phyloP scores from a whole-genome alignment of 2,888 invertebrate genomes.

The Cyrtodaria siliqua region DNA sequence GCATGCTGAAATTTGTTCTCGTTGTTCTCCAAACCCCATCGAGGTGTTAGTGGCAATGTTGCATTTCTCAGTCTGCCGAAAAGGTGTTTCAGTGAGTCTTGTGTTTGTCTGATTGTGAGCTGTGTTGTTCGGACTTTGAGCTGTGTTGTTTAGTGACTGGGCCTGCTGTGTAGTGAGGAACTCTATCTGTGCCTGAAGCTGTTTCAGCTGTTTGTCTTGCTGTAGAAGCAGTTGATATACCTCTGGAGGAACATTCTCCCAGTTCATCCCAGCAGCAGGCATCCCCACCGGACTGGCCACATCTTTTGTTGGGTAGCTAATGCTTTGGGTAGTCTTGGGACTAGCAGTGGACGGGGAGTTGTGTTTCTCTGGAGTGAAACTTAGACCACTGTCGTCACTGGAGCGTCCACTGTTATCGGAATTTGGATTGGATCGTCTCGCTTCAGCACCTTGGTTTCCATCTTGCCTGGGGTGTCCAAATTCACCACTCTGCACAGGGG shows the following conservation, averaged over 20 bases:
- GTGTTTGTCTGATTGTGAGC: too few species aligned
- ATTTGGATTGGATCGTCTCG: constrained; percentile 50
- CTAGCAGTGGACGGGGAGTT: constrained; percentile 43
- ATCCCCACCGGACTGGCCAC: constrained; percentile 10
- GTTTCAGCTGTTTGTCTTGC: constrained; percentile 82
- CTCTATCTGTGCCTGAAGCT: constrained; percentile 82
- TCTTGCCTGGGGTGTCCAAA: neutral
- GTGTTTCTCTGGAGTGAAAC: constrained; percentile 77
- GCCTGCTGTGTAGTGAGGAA: constrained; percentile 74
- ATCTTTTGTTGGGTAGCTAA: constrained; percentile 6
- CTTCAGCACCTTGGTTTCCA: constrained; percentile 15
- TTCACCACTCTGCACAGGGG: constrained; percentile 42
- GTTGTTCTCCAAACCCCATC: constrained; percentile 19
- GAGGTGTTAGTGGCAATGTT: constrained; percentile 56
- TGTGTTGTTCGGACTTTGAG: constrained; percentile 26
- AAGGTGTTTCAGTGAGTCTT: neutral
- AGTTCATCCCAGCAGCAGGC: constrained; percentile 60
- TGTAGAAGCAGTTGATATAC: constrained; percentile 79
- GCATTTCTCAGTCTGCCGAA: constrained; percentile 33
- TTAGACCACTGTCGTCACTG: constrained; percentile 81
- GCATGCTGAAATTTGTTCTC: constrained; percentile 62
- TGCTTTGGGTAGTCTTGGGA: constrained; percentile 25
- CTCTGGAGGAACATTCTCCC: constrained; percentile 79
- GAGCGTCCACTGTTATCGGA: constrained; percentile 75
- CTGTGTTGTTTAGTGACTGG: constrained; percentile 45